Conservation (phyloP, 2,113 vertebrate genomes). For the Nibea coibor region DNA sequence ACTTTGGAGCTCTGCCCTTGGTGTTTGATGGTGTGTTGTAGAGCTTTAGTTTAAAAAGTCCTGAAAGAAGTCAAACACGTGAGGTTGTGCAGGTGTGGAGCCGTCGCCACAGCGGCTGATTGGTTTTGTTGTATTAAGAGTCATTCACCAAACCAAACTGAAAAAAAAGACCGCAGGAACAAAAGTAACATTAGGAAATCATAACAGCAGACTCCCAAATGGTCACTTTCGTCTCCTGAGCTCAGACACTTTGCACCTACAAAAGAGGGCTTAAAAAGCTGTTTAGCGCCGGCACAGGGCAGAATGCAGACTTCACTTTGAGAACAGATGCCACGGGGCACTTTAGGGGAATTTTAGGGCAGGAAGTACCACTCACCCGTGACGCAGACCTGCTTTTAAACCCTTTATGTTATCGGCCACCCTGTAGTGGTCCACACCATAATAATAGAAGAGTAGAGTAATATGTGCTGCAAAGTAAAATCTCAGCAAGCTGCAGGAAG, state of each 20-base stretch:
- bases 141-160: too few relatives aligned
- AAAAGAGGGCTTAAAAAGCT: background rate
- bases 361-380: background rate
- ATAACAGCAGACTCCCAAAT: too few relatives aligned
- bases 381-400: conserved; percentile 15
- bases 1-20: too few relatives aligned
- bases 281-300: background rate
- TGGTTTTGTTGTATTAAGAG: too few relatives aligned
- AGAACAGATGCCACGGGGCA: background rate
- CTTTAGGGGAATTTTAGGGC: too few relatives aligned
- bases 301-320: background rate
- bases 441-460: conserved; percentile 21
- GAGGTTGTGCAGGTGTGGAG: too few relatives aligned
- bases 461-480: conserved; percentile 19
- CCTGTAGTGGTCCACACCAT: conserved; percentile 7
- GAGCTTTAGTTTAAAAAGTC: too few relatives aligned
- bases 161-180: too few relatives aligned
- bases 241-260: background rate
- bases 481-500: conserved; percentile 14
- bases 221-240: background rate
- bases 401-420: background rate
- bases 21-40: too few relatives aligned
- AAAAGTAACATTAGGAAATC: too few relatives aligned
- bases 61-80: background rate
- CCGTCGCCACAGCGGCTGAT: too few relatives aligned